Percentiles rank a stretch among this genome's conserved stretches.
phyloP scores from a whole-genome alignment of 2,888 invertebrate genomes.

The Meloe dianella region DNA sequence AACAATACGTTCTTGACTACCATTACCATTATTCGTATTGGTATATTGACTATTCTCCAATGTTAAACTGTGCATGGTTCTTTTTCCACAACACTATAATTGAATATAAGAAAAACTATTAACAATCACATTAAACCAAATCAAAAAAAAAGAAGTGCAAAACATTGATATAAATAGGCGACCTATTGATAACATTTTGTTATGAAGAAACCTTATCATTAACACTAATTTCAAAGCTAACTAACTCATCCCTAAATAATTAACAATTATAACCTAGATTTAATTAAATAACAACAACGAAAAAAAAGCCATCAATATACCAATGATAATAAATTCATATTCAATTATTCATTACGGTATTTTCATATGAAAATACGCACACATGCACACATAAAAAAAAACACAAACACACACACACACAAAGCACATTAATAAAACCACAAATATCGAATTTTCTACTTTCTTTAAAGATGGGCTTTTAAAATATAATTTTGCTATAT shows the following conservation, averaged over 20 bases:
- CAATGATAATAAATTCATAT: slow-evolving; percentile 38
- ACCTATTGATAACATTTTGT: not conserved
- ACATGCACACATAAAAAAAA: not conserved
- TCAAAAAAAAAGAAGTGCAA: not conserved
- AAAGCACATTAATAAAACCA: not conserved
- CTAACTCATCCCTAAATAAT: no score
- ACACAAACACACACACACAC: not conserved
- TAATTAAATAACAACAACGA: not conserved
- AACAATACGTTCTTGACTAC: slow-evolving; percentile 74
- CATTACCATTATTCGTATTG: slow-evolving; percentile 62
- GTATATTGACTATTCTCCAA: slow-evolving; percentile 67
- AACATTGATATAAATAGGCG: not conserved
- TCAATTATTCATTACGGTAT: slow-evolving; percentile 19
- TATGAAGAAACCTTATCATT: not conserved
- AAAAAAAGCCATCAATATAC: slow-evolving; percentile 23
- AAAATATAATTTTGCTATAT: slow-evolving; percentile 12
- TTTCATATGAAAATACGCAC: slow-evolving; percentile 11
- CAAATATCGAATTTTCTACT: not conserved
- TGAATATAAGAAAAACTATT: slow-evolving; percentile 5
- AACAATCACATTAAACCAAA: not conserved
- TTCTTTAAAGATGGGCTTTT: slow-evolving; percentile 14
- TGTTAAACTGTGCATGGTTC: slow-evolving; percentile 72
- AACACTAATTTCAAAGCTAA: not conserved
- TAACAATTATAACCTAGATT: not conserved
- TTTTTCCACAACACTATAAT: slow-evolving; percentile 68